Evolutionary conservation across 2,113 vertebrate genomes (phyloP), one percentile per base, ranked within the genome.

Genomic region (Trematocara unimaculatum): DNA sequence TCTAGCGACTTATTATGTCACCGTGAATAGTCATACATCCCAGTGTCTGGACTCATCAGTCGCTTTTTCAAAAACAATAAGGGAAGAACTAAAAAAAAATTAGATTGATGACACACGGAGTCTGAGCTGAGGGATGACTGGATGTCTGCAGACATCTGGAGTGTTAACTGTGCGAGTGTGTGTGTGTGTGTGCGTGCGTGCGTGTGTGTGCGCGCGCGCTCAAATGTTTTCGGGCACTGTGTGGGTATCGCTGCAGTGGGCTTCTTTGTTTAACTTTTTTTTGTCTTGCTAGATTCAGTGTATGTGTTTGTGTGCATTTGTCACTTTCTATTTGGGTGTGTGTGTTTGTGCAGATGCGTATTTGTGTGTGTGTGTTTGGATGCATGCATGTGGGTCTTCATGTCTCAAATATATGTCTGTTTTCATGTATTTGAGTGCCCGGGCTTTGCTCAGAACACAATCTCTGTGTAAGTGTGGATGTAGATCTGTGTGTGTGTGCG

Each of bases 141-240:
- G 79, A 90, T 85, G 88, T 95, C 92, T 92, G 83, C 83, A 92
- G 82, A 91, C 86, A 89, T 92, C 90, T 91, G 55, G 86, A 62
- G 58, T 91, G 90, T 91, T 87, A 92, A 88, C 83, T 11, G 53
- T 58, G 18, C 8, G 20, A 14, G 26, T 29, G 62, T 82, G 56
- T 18, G 35, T 20, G 31, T 38, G 40, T 56, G 60, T 12, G 29
- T 23, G 70, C 7, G 62, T 54, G 40, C 18, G 31, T 77, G n/a
- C n/a, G n/a, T n/a, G 58, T 10, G 38, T 40, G 26, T 45, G 42
- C 53, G 58, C 2, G 0, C 7, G 0, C 3, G 3, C 56, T 56
- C 51, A 42, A 47, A 60, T 67, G 49, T 23, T 45, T 54, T 49
- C 55, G 91, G 78, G 84, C 81, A 84, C 47, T 54, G 67, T 90